Base-by-base conservation (phyloP, 2,888 invertebrate genomes). In the Drosophila quasianomalipes region DNA sequence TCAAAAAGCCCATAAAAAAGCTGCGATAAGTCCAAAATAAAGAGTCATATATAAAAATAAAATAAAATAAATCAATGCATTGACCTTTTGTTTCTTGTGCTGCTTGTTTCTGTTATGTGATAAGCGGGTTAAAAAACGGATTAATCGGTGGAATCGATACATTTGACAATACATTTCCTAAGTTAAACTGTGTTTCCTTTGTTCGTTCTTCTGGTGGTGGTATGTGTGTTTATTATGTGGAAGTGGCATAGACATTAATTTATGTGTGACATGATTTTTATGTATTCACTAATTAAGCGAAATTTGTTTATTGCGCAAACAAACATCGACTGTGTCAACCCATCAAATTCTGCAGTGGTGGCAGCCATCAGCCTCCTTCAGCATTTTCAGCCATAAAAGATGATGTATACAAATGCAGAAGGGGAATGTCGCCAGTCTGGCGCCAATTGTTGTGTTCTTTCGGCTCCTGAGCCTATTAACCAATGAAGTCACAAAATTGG, bases 401-500 rank as follows among this genome's bases (percentile, higher is more conserved):
- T 49, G 55, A 71, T 57, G 59, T 41, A 55, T 41, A 51, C 33
- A 64, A 59, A 75, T 59, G 58, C 35, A 28, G 58, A 53, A 30
- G 31, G 70, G 41, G 60, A 37, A 37, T 67, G 55, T 47, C 79
- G 79, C 82, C 79, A 78, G 82, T 30, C 78, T 74, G 81, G 78
- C 79, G 79, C 44, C 64, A 26, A 31, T n/a, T 63, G 35, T 35
- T 41, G 41, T 53, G 30, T n/a, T 39, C 0, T 37, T 58, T 59
- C 44, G 57, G 58, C 64, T 73, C 49, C 62, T 57, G 71, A 58
- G 70, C 69, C 83, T 79, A 81, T 79, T 81, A 70, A 77, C 86
- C 76, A 81, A 86, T 86, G 71, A 82, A 77, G 79, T 89, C 82
- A 79, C 84, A 67, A 83, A 83, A 83, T 76, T 81, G 79, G 76